phyloP scores from a whole-genome alignment of 53 echinoderm and acorn worm species.

The Holothuria leucospilota region DNA sequence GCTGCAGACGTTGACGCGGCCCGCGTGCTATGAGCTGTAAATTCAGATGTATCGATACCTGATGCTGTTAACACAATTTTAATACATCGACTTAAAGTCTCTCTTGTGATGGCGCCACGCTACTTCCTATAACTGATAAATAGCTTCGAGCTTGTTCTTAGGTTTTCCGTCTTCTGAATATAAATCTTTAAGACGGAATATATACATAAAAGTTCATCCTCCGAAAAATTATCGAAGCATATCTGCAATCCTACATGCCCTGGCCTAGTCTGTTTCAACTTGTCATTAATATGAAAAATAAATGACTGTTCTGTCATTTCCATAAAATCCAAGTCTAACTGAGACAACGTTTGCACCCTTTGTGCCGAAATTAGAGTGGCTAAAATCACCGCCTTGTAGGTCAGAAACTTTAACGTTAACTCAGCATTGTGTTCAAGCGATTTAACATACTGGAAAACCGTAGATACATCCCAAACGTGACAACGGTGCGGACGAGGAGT shows the following conservation, averaged over 20 bases:
- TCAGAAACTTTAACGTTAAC: conserved; percentile 27
- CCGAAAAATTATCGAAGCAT: conserved; percentile 22
- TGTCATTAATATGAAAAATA: conserved; percentile 43
- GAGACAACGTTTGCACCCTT: conserved; percentile 56
- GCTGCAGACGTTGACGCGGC: conserved; percentile 54
- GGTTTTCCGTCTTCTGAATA: conserved; percentile 21
- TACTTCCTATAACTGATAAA: conserved; percentile 43
- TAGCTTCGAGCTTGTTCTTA: conserved; percentile 30
- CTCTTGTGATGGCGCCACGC: conserved; percentile 32
- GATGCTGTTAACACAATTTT: conserved; percentile 22
- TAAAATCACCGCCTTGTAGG: conserved; percentile 42
- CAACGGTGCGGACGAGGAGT: conserved; percentile 38
- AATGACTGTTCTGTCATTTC: conserved; percentile 5
- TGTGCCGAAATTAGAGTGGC: conserved; percentile 47
- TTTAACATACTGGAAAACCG: conserved; percentile 18
- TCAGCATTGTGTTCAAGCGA: conserved; percentile 10
- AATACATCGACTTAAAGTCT: conserved; percentile 50
- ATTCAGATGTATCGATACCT: conserved; percentile 47
- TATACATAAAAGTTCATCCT: conserved; percentile 36
- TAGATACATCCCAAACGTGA: conserved; percentile 54
- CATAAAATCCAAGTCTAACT: conserved; percentile 18
- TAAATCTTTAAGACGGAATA: conserved; percentile 27
- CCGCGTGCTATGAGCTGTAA: conserved; percentile 53
- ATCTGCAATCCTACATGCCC: conserved; percentile 3
- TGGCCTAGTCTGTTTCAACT: conserved; percentile 53